A percentile compares a stretch with the other conserved stretches of the same genome.
These are phyloP conservation scores for Orthosia incerta DNA, from an alignment of 2,888 invertebrate species.

Conservation along the genomic window DNA sequence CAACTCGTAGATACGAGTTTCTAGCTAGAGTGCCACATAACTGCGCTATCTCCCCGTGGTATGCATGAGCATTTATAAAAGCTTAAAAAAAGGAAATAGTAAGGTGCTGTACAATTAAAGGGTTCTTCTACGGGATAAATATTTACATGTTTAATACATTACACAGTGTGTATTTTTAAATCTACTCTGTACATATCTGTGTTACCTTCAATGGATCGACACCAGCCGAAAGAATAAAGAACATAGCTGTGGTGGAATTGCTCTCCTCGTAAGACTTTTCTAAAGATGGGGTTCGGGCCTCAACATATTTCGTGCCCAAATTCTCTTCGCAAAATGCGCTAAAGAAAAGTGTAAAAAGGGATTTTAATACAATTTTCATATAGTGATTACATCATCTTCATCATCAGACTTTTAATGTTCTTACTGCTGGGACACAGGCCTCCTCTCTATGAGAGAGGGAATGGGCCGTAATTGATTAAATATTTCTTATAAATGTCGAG, in stretches of 20 bases:
- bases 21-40: no score
- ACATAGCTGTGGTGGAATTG: constrained; percentile 95
- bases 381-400: no score
- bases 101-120: not conserved
- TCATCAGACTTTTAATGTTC: no score
- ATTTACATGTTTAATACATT: not conserved
- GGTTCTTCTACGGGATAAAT: not conserved
- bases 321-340: constrained; percentile 97
- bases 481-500: no score
- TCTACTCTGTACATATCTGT: not conserved
- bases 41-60: no score
- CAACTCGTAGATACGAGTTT: no score
- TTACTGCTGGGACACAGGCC: no score
- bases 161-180: not conserved
- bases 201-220: constrained; percentile 97
- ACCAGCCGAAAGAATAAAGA: constrained; percentile 98
- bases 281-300: constrained; percentile 95
- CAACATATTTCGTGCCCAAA: constrained; percentile 95
- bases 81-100: no score
- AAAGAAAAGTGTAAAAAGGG: constrained; percentile 41
- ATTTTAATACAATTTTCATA: not conserved
- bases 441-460: no score
- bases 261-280: constrained; percentile 96
- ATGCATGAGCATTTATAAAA: no score
- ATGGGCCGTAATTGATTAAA: no score